phyloP scores from a whole-genome alignment of 1,140 invertebrate genomes.

The Drosophila elegans region DNA sequence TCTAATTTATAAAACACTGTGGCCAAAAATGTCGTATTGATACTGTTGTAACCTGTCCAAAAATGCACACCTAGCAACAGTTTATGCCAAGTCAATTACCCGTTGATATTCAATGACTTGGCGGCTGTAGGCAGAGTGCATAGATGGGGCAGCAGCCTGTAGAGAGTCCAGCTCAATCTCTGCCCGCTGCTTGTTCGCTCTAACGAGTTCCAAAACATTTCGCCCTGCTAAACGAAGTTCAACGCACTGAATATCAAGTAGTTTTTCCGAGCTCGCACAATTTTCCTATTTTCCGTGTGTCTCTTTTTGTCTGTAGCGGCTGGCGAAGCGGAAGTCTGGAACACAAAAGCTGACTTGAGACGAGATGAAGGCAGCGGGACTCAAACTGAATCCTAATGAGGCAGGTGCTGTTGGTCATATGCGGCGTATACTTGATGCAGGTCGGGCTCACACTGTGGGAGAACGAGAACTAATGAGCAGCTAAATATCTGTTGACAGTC shows the following conservation, averaged over 20 bases:
- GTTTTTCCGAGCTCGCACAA: slow-evolving; percentile 52
- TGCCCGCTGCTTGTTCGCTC: slow-evolving; percentile 37
- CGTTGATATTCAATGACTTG: slow-evolving; percentile 44
- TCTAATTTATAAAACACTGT: not conserved
- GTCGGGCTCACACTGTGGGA: not conserved
- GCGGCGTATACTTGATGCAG: slow-evolving; percentile 62
- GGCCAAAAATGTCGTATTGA: not conserved
- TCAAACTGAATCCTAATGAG: slow-evolving; percentile 71
- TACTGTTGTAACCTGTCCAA: slow-evolving; percentile 10
- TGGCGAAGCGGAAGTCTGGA: slow-evolving; percentile 45
- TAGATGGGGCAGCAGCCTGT: slow-evolving; percentile 58
- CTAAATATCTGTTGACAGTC: slow-evolving; percentile 78
- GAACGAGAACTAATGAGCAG: slow-evolving; percentile 63
- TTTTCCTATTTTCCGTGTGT: slow-evolving; percentile 48
- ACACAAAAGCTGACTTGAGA: slow-evolving; percentile 52
- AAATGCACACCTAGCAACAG: slow-evolving; percentile 49
- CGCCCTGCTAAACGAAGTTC: slow-evolving; percentile 79
- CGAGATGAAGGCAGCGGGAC: slow-evolving; percentile 52
- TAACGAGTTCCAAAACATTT: slow-evolving; percentile 81
- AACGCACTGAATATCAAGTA: slow-evolving; percentile 81
- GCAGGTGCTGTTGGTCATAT: slow-evolving; percentile 54
- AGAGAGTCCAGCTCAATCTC: slow-evolving; percentile 45
- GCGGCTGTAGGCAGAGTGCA: slow-evolving; percentile 27
- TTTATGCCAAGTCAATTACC: slow-evolving; percentile 74
- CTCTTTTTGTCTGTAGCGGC: slow-evolving; percentile 30